Conservation (phyloP, 2,797 vertebrate genomes). For the Megalops cyprinoides region DNA sequence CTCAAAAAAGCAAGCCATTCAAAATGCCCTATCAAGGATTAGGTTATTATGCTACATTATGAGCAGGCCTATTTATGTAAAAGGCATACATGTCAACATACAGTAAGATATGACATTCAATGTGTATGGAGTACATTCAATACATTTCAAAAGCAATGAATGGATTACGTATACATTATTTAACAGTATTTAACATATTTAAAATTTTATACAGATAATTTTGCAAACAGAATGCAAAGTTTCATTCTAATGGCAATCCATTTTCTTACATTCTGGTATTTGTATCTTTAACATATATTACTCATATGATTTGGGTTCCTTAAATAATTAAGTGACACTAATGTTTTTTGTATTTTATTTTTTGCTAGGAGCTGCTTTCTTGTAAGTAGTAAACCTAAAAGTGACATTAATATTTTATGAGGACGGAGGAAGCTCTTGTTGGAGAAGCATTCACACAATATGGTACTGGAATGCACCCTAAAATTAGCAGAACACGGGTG, state of each 20-base stretch:
- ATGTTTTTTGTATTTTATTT: slow-evolving; percentile 17
- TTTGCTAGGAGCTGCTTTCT: slow-evolving; percentile 19
- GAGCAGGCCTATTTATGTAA: background rate
- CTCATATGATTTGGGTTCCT: background rate
- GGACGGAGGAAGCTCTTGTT: background rate
- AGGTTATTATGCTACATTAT: background rate
- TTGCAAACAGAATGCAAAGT: too few species aligned
- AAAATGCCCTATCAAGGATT: background rate
- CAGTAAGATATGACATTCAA: background rate
- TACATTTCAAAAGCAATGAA: too few species aligned
- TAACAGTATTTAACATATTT: background rate
- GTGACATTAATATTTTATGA: slow-evolving; percentile 27
- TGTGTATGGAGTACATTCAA: background rate
- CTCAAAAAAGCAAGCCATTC: too few species aligned
- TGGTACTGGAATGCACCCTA: slow-evolving; percentile 49
- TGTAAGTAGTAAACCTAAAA: slow-evolving; percentile 15
- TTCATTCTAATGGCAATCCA: too few species aligned
- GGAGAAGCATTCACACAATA: slow-evolving; percentile 34
- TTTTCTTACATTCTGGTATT: background rate
- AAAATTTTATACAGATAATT: background rate
- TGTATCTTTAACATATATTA: background rate
- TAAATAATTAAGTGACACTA: slow-evolving; percentile 16
- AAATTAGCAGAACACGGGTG: background rate
- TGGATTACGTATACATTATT: too few species aligned
- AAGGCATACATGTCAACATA: background rate